Evolutionary conservation across 2,888 invertebrate species (phyloP).

Genomic region (Gasteruption jaculator): DNA sequence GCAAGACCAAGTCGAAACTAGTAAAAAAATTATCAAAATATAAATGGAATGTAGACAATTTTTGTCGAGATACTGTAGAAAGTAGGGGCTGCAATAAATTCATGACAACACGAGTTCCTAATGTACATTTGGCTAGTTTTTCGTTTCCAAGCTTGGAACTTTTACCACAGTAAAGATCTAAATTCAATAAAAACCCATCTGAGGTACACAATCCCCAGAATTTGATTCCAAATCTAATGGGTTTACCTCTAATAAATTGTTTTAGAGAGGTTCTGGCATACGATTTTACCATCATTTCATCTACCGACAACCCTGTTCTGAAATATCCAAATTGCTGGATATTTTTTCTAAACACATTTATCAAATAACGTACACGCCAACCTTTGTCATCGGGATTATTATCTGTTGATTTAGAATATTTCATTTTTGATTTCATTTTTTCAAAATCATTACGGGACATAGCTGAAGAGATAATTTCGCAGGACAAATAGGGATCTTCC

Average conservation of each 20-base stretch:
- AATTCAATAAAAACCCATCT: slow-evolving; percentile 21
- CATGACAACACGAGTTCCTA: slow-evolving; percentile 24
- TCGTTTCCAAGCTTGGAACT: slow-evolving; percentile 14
- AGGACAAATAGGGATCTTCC: too few relatives aligned
- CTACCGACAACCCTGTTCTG: slow-evolving; percentile 19
- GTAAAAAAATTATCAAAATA: slow-evolving; percentile 24
- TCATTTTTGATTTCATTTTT: slow-evolving; percentile 20
- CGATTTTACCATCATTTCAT: too few relatives aligned
- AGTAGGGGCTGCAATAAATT: slow-evolving; percentile 19
- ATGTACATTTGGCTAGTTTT: slow-evolving; percentile 19
- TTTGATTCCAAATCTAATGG: slow-evolving; percentile 23
- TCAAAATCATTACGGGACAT: slow-evolving; percentile 21
- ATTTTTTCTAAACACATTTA: slow-evolving; percentile 15
- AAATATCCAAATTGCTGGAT: slow-evolving; percentile 14
- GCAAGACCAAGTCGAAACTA: slow-evolving; percentile 18
- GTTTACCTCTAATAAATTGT: slow-evolving; percentile 24
- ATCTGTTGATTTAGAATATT: slow-evolving; percentile 19
- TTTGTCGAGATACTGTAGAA: slow-evolving; percentile 6
- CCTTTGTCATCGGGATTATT: too few relatives aligned
- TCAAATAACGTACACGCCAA: slow-evolving; percentile 18
- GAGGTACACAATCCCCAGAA: slow-evolving; percentile 22
- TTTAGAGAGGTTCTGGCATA: slow-evolving; percentile 19
- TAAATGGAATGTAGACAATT: slow-evolving; percentile 17
- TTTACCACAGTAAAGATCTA: slow-evolving; percentile 24
- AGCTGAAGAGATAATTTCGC: too few relatives aligned